phyloP scores from a whole-genome alignment of 2,797 vertebrate species.

The Anabas testudineus region DNA sequence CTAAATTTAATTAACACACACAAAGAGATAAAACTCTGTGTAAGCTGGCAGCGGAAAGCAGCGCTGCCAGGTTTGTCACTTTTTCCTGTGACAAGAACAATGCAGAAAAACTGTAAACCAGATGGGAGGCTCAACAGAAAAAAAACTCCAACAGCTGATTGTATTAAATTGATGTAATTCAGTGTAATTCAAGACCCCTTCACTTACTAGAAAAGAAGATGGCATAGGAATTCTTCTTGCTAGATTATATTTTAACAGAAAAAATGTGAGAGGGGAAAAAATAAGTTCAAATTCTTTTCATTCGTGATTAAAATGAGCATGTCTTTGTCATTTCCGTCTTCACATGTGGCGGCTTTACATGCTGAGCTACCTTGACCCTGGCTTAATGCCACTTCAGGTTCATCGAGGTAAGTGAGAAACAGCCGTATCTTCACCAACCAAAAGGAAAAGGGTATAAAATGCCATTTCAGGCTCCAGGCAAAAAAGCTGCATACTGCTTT shows the following conservation, averaged over 20 bases:
- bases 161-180: neutral
- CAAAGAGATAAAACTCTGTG: conserved; percentile 12
- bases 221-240: neutral
- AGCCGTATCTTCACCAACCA: conserved; percentile 44
- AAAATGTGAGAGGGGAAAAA: too few relatives aligned
- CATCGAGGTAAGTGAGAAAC: conserved; percentile 42
- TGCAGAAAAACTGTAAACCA: neutral
- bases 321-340: conserved; percentile 21
- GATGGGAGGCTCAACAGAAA: conserved; percentile 10
- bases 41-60: neutral
- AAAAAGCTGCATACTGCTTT: conserved; percentile 36
- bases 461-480: conserved; percentile 51
- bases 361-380: neutral
- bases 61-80: conserved; percentile 12
- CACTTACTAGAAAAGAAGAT: too few relatives aligned
- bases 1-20: conserved; percentile 56
- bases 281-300: neutral
- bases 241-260: neutral
- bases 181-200: neutral
- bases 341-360: neutral
- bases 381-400: conserved; percentile 36
- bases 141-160: neutral
- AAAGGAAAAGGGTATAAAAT: conserved; percentile 58
- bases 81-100: conserved; percentile 14
- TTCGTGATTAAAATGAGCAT: conserved; percentile 1